Evolutionary conservation across 2,113 vertebrate species (phyloP), one percentile per base, ranked within the genome.

Genomic region (Pangasianodon hypophthalmus): DNA sequence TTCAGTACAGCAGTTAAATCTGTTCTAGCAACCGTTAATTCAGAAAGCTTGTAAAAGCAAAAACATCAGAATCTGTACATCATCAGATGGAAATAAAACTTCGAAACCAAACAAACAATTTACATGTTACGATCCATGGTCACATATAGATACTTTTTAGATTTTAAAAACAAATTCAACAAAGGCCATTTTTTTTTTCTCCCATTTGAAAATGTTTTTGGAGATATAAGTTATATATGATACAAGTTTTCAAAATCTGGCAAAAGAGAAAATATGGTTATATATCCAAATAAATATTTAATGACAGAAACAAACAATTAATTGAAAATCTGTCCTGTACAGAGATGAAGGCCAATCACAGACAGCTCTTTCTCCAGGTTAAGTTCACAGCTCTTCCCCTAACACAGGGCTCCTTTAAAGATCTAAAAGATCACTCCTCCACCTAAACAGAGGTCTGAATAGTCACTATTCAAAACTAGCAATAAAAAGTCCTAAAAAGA

Each of bases 401-500:
- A 93, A 90, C 92, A 94, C 89, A 92, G 92, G 90, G 90, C 92
- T 92, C 93, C 93, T 93, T 95, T 94, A 94, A 94, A 95, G 92
- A 94, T 54, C 83, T 88, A 91, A 88, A 84, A 92, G 81, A 90
- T 90, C 89, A 91, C 90, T 82, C 67, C 87, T 91, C 81, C 26
- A 85, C 24, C 58, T 79, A 86, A 62, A 86, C 50, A 67, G 50
- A 83, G 92, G 69, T 91, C 91, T 89, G 85, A 92, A 92, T 85
- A 9, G 16, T 90, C 85, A 90, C 91, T 88, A 93, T 86, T 91
- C 88, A 84, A 93, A 93, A 93, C 60, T 81, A 60, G 58, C 84
- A 87, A 84, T 87, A 90, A 88, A 84, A 88, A 60, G 24, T 50
- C 52, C 87, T 41, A 48, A 64, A 91, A 79, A 84, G 77, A 88